Evolutionary conservation across 1,140 invertebrate species (phyloP).

Genomic region (Achatina immaculata): DNA sequence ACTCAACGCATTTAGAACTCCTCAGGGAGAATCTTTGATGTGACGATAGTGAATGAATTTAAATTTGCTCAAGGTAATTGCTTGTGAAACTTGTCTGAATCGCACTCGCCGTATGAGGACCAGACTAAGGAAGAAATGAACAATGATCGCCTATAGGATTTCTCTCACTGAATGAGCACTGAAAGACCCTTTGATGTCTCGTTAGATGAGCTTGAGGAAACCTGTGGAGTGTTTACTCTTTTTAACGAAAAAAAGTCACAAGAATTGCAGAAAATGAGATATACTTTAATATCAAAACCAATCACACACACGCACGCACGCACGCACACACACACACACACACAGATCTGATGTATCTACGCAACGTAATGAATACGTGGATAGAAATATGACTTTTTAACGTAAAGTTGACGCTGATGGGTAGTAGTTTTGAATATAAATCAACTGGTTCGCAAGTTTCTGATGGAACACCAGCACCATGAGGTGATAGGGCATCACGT

Average conservation of each 20-base stretch:
- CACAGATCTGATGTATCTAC: no score
- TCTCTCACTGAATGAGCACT: not conserved
- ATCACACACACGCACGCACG: no score
- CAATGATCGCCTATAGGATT: not conserved
- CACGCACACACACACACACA: no score
- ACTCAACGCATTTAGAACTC: not conserved
- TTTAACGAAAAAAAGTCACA: not conserved
- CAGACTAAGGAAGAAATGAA: not conserved
- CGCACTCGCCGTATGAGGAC: not conserved
- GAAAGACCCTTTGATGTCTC: conserved; percentile 12
- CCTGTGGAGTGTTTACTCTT: not conserved
- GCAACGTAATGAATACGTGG: no score
- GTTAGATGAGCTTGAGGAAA: not conserved
- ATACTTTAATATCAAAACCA: no score
- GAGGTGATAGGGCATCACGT: no score
- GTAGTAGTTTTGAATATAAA: no score
- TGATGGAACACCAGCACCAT: no score
- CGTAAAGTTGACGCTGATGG: no score
- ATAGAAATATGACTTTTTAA: no score
- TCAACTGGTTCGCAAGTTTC: no score
- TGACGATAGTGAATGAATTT: not conserved
- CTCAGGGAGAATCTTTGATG: not conserved
- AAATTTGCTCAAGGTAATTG: conserved; percentile 28
- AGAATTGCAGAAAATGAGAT: not conserved
- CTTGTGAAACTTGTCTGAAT: not conserved